Percentiles rank a stretch among this genome's conserved stretches.
Conservation (phyloP, 1,140 invertebrate genomes). For the Nixonia krombeini region DNA sequence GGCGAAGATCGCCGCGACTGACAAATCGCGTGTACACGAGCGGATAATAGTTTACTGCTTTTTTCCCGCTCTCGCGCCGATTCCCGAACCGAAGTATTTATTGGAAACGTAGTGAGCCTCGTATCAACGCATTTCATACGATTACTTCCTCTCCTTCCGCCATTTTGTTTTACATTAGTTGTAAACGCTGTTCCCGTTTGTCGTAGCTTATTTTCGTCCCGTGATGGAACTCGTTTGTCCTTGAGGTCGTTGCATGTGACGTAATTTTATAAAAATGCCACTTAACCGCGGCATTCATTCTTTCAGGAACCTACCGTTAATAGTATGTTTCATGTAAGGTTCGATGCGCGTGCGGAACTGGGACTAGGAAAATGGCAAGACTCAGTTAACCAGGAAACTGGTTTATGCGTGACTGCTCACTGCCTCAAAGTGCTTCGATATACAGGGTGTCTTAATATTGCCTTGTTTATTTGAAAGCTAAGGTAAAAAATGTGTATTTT, state of each 20-base stretch:
- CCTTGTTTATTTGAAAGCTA: too few relatives aligned
- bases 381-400: constrained; percentile 69
- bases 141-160: too few relatives aligned
- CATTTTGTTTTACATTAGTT: too few relatives aligned
- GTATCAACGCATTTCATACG: too few relatives aligned
- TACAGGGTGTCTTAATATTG: background rate
- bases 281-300: constrained; percentile 28
- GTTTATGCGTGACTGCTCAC: constrained; percentile 64
- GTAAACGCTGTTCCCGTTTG: too few relatives aligned
- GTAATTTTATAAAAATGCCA: constrained; percentile 33
- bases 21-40: constrained; percentile 24
- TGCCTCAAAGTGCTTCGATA: constrained; percentile 35
- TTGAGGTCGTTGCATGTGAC: constrained; percentile 19
- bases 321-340: constrained; percentile 57
- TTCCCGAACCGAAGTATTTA: too few relatives aligned
- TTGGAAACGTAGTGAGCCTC: too few relatives aligned
- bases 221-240: constrained; percentile 4
- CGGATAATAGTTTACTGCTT: background rate
- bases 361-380: constrained; percentile 62
- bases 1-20: constrained; percentile 27
- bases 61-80: background rate
- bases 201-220: too few relatives aligned
- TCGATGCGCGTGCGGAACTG: constrained; percentile 53
- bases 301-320: constrained; percentile 55
- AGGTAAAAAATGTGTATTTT: too few relatives aligned